Percentiles rank a stretch among this genome's conserved stretches.
phyloP scores from a whole-genome alignment of 2,888 invertebrate genomes.

The Chironomus riparius region DNA sequence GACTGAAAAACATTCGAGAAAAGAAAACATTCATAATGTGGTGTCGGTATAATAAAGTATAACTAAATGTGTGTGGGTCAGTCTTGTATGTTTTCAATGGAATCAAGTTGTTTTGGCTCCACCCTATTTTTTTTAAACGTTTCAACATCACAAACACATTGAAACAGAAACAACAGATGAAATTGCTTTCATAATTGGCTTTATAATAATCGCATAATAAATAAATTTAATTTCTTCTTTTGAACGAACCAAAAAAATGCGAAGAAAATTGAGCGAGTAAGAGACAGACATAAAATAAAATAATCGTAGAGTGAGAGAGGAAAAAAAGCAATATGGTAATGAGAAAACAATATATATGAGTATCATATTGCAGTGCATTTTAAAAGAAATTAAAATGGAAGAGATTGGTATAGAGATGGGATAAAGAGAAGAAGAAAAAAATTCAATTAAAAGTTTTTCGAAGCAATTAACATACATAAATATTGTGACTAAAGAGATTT shows the following conservation, averaged over 20 bases:
- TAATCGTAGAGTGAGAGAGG: background rate
- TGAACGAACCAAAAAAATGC: background rate
- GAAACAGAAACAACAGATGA: background rate
- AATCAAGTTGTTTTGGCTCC: too few species aligned
- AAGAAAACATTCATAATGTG: conserved; percentile 8
- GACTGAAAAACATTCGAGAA: conserved; percentile 19
- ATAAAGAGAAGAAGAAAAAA: background rate
- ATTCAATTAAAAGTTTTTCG: background rate
- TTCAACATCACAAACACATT: too few species aligned
- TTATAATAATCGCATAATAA: background rate
- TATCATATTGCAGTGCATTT: background rate
- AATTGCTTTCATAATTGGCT: conserved; percentile 18
- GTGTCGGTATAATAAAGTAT: conserved; percentile 5
- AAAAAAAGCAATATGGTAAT: conserved; percentile 16
- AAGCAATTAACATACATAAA: background rate
- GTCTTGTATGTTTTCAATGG: background rate
- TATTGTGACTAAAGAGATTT: background rate
- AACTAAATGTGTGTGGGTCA: background rate
- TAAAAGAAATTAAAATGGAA: too few species aligned
- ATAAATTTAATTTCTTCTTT: conserved; percentile 1
- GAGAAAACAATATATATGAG: background rate
- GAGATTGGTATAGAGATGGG: too few species aligned
- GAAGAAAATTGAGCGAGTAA: background rate
- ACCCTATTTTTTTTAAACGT: too few species aligned
- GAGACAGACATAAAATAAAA: too few species aligned